Evolutionary conservation across 1,140 invertebrate species (phyloP).

Genomic region (Eumeta japonica): DNA sequence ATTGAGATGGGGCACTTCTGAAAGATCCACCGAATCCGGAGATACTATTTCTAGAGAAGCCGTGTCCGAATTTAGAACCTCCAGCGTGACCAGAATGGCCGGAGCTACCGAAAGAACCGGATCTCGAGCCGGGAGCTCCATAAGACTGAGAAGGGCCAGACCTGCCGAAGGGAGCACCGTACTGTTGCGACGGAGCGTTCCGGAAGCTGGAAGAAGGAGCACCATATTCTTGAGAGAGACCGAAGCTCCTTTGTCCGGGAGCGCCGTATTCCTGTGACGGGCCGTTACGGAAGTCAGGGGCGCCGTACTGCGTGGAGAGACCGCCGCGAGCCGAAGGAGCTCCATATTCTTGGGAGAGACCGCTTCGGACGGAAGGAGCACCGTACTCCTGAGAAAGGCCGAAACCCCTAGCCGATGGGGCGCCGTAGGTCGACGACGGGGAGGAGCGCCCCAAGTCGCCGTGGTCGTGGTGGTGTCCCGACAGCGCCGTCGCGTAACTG

Average conservation of each 20-base stretch:
- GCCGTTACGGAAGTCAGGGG: conserved; percentile 10
- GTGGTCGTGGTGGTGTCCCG: conserved; percentile 16
- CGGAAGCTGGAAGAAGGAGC: conserved; percentile 14
- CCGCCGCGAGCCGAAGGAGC: conserved; percentile 13
- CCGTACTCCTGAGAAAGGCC: conserved; percentile 20
- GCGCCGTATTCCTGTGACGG: conserved; percentile 11
- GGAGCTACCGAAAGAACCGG: too few relatives aligned
- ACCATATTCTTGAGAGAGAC: conserved; percentile 21
- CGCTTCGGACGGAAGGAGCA: conserved; percentile 9
- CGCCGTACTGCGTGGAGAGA: conserved; percentile 17
- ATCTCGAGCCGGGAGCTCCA: conserved; percentile 23
- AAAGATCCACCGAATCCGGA: not conserved
- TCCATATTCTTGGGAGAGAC: conserved; percentile 20
- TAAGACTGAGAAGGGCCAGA: conserved; percentile 27
- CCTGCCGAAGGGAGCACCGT: conserved; percentile 4
- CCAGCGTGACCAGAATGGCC: too few relatives aligned
- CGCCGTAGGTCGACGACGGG: conserved; percentile 11
- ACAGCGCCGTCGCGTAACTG: conserved; percentile 24
- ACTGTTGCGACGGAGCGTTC: conserved; percentile 12
- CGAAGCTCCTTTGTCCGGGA: conserved; percentile 5
- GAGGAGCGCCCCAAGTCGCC: conserved; percentile 5
- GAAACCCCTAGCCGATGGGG: conserved; percentile 10
- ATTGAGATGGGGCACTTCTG: conserved; percentile 14
- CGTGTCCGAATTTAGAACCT: too few relatives aligned
- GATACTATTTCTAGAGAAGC: too few relatives aligned